These are phyloP conservation scores for Prietella phreatophila DNA, from an alignment of 2,113 vertebrate genomes.

Conservation along the genomic window DNA sequence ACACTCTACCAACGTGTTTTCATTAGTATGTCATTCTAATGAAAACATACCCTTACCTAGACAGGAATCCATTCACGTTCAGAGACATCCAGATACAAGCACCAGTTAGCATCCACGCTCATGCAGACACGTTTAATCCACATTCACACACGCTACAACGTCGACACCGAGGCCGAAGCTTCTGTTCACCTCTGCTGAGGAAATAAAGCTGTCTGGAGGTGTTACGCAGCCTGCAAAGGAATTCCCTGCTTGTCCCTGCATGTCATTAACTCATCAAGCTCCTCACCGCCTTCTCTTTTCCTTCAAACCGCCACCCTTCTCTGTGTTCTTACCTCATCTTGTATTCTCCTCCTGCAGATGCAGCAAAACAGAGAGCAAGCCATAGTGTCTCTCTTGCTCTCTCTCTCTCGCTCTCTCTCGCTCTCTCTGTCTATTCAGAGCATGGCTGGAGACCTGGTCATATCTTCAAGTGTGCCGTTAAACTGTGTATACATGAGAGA, in stretches of 20 bases:
- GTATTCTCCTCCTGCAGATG: neutral
- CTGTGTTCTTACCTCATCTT: neutral
- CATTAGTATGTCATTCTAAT: neutral
- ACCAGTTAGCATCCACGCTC: neutral
- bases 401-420: neutral
- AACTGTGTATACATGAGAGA: neutral
- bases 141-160: neutral
- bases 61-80: neutral
- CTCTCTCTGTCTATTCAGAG: neutral
- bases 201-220: constrained; percentile 11
- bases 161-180: neutral
- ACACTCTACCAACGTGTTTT: neutral
- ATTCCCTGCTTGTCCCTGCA: constrained; percentile 69
- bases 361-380: neutral
- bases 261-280: constrained; percentile 47
- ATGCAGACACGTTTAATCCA: neutral
- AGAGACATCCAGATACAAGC: neutral
- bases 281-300: neutral
- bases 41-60: neutral
- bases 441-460: neutral
- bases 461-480: neutral
- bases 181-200: neutral
- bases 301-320: neutral
- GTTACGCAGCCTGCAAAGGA: constrained; percentile 62
- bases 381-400: neutral